Conservation (phyloP, 2,888 invertebrate genomes). For the Macroteleia sp. region DNA sequence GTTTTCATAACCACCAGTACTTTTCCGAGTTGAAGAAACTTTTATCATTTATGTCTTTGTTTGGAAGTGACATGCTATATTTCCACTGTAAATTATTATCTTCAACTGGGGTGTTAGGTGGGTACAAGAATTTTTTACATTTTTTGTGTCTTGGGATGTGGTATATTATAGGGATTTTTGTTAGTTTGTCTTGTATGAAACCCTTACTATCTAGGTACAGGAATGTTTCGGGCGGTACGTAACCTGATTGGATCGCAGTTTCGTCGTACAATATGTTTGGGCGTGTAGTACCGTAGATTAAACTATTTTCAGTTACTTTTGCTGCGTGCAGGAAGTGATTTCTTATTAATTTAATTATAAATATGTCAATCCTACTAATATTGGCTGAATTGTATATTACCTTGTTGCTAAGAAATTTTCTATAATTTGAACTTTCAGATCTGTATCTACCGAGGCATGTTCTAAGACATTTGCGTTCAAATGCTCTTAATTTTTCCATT, state of each 20-base stretch:
- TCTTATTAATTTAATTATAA: constrained; percentile 22
- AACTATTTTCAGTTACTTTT: constrained; percentile 26
- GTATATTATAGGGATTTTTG: constrained; percentile 18
- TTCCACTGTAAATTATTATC: background rate
- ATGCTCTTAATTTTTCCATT: too few relatives aligned
- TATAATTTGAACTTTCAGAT: background rate
- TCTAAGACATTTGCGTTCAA: background rate
- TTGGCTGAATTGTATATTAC: background rate
- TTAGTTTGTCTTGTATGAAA: constrained; percentile 35
- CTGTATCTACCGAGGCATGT: background rate
- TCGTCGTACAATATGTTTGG: constrained; percentile 16
- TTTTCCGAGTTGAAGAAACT: constrained; percentile 8
- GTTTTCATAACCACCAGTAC: constrained; percentile 5
- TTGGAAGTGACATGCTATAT: background rate
- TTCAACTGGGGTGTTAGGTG: background rate
- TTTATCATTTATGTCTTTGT: constrained; percentile 22
- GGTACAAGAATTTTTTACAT: background rate
- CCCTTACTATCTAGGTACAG: constrained; percentile 22
- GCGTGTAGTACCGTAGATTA: constrained; percentile 17
- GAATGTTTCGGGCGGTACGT: constrained; percentile 45
- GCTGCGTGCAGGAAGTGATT: constrained; percentile 28
- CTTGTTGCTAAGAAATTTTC: constrained; percentile 6
- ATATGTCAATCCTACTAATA: too few relatives aligned
- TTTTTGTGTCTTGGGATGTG: background rate
- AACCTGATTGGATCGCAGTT: constrained; percentile 13